phyloP scores from a whole-genome alignment of 1,140 invertebrate genomes.

The Contarinia nasturtii region DNA sequence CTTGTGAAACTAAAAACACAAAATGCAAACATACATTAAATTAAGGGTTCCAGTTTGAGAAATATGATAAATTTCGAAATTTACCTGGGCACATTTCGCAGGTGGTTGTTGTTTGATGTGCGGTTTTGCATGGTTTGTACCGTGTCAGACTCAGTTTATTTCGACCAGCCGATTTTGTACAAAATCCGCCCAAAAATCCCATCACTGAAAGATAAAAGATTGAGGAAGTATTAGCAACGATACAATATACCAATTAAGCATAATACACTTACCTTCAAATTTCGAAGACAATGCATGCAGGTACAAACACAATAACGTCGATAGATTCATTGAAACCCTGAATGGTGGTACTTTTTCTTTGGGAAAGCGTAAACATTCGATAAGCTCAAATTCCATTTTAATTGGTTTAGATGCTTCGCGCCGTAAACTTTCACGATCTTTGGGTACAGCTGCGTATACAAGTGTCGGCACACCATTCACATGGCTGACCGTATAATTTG shows the following conservation, averaged over 20 bases:
- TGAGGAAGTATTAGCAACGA: no score
- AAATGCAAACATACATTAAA: background rate
- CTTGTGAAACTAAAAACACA: conserved; percentile 30
- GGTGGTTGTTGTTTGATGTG: conserved; percentile 36
- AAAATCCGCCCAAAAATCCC: conserved; percentile 43
- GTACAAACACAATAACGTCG: conserved; percentile 42
- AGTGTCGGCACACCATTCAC: conserved; percentile 23
- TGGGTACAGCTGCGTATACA: conserved; percentile 20
- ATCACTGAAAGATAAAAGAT: no score
- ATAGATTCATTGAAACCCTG: conserved; percentile 31
- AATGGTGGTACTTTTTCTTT: conserved; percentile 36
- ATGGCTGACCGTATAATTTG: conserved; percentile 41
- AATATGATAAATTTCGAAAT: background rate
- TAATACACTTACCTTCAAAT: no score
- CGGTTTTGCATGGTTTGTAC: conserved; percentile 35
- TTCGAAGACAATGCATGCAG: conserved; percentile 43
- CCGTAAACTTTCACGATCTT: conserved; percentile 9
- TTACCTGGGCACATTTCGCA: conserved; percentile 60
- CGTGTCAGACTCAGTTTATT: conserved; percentile 24
- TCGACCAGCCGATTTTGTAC: conserved; percentile 10
- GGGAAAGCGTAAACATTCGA: conserved; percentile 31
- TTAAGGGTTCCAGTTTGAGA: background rate
- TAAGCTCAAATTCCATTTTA: conserved; percentile 23
- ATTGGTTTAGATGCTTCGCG: conserved; percentile 3
- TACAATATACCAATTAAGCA: no score